Base-by-base conservation (phyloP, 2,113 vertebrate genomes). In the Psilopsiagon aymara region DNA sequence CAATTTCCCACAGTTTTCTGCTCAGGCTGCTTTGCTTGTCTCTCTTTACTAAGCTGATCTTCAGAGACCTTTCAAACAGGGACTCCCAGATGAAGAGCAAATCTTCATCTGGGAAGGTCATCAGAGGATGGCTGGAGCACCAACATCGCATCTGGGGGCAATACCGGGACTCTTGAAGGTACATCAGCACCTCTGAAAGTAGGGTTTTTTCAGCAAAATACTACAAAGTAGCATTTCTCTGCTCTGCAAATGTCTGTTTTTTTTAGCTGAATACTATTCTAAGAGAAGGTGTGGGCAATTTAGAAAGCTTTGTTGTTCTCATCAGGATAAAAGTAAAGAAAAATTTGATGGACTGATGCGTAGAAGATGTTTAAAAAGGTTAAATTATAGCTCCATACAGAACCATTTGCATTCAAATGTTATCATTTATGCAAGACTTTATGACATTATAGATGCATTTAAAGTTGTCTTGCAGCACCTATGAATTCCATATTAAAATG, bases 101-200 rank as follows among this genome's bases (percentile, higher is more conserved):
- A 0, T 44, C 23, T 89, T 43, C 43, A 20, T 7, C 77, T 21
- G 49, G 13, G 31, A 79, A 64, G 66, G 18, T 55, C 43, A 13
- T 16, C 10, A 2, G 13, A 74, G 35, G 31, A 8, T 0, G 10
- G 16, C 19, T 24, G 21, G 21, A 35, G 16, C 5, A 4, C 10
- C 63, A 64, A 23, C 23, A 37, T 53, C 14, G 0, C 33, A 15
- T 4, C 55, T 74, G 66, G 75, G 74, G 49, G 5, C 8, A 39
- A 15, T 8, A 24, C 6, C 11, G 28, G 60, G 69, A 31, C 28
- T 89, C n/a, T 66, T n/a, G 33, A 13, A 13, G 3, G 37, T 23
- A 21, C 9, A 28, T 37, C 60, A 29, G 44, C 39, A 9, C 64
- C 74, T 69, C 33, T 53, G 13, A 33, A 75, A 52, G 7, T 13